Evolutionary conservation across 2,888 invertebrate species (phyloP), one percentile per base, ranked within the genome.

Genomic region (Drosophila nr. fundita): DNA sequence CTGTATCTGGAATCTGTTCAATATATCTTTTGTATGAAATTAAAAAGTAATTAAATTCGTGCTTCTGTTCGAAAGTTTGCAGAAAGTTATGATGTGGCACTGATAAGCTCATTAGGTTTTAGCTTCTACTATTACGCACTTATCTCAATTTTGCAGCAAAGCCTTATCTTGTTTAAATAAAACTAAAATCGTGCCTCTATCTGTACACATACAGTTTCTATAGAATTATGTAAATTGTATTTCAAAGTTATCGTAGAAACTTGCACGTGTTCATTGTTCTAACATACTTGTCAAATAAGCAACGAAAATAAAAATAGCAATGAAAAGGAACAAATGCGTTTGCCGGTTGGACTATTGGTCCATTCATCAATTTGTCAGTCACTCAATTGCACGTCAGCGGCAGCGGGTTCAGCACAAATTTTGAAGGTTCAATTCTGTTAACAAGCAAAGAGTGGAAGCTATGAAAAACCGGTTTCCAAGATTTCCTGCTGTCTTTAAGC

Each of bases 391-490:
- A 4, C 38, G 15, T 15, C 38, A 40, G 5, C 27, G 27, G 10
- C 54, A 45, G 29, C 49, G 67, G 59, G 78, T 69, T 77, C 68
- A 77, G 27, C 40, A 24, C 11, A 34, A 30, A 40, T 69, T 70
- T 71, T 53, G 76, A 76, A 80, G 78, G 62, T 76, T 80, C 77
- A 76, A 80, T 72, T 78, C 76, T 60, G 61, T 50, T 73, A 64
- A 66, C 64, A 76, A 66, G 24, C 45, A 78, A 80, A 72, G 68
- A 70, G 64, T 79, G 63, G 76, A 78, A 57, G 61, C 59, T 53
- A 67, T 73, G 10, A 53, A 24, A 67, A 84, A 88, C 81, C 76
- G 89, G 89, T 84, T 84, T 84, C 49, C 29, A 36, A 54, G 55
- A 55, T 72, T 78, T 63, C 30, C 21, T 62, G 59, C 65, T 42